Evolutionary conservation across 2,113 vertebrate species (phyloP).

Genomic region (Lagenorhynchus albirostris): DNA sequence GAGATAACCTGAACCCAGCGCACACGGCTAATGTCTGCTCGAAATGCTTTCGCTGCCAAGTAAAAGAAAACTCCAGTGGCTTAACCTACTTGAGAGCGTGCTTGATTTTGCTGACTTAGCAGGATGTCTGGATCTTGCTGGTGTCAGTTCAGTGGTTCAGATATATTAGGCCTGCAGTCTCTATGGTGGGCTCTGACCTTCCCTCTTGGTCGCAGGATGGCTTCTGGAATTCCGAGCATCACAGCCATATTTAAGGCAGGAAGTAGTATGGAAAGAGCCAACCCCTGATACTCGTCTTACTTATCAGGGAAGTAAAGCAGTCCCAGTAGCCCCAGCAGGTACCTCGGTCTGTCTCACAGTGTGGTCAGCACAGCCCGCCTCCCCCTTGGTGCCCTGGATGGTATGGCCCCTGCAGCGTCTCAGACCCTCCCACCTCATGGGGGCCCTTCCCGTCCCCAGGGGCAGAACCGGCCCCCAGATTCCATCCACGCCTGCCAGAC

Average conservation of each 20-base stretch:
- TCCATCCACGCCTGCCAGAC: background rate
- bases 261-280: fast-evolving
- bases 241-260: background rate
- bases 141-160: background rate
- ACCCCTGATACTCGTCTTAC: background rate
- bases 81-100: fast-evolving
- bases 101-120: background rate
- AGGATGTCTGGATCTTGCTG: too few species aligned
- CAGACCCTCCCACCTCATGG: background rate
- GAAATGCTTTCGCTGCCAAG: background rate
- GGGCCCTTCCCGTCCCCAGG: background rate
- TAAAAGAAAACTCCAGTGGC: background rate
- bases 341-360: background rate
- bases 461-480: background rate
- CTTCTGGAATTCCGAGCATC: background rate
- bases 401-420: background rate
- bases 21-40: background rate
- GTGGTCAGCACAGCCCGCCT: background rate
- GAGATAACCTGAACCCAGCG: background rate
- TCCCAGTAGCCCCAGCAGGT: background rate
- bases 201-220: background rate
- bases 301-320: background rate
- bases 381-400: too few species aligned
- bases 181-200: background rate
- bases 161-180: too few species aligned